Conservation (phyloP, 2,888 invertebrate species). For the Platynereis dumerilii region DNA sequence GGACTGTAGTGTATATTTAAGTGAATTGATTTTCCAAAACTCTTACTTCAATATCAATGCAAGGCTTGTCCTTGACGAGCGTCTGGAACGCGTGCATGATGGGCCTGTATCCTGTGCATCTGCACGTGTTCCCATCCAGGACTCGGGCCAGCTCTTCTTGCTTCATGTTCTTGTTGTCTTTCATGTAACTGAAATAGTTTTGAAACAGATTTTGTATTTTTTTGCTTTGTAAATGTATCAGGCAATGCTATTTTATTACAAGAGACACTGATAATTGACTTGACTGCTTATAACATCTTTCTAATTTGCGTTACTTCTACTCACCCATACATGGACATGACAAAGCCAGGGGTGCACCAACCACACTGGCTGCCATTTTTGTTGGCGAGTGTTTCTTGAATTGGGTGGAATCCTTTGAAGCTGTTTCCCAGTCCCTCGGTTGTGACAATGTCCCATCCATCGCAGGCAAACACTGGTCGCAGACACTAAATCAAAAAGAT, state of each 20-base stretch:
- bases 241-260: too few species aligned
- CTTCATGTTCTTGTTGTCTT: constrained; percentile 19
- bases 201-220: too few species aligned
- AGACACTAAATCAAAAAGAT: constrained; percentile 73
- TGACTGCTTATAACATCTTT: too few species aligned
- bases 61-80: constrained; percentile 56
- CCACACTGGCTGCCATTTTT: constrained; percentile 79
- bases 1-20: too few species aligned
- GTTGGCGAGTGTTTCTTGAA: constrained; percentile 72
- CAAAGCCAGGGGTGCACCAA: constrained; percentile 79
- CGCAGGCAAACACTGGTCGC: constrained; percentile 71
- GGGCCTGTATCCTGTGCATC: constrained; percentile 80
- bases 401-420: constrained; percentile 73
- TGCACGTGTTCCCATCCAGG: constrained; percentile 75
- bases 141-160: constrained; percentile 63
- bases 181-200: constrained; percentile 13
- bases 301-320: background rate
- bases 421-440: constrained; percentile 75
- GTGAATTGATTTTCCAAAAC: too few species aligned
- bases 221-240: too few species aligned
- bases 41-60: too few species aligned
- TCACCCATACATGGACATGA: constrained; percentile 78
- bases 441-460: constrained; percentile 74
- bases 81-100: constrained; percentile 82
- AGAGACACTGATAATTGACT: too few species aligned